phyloP scores from a whole-genome alignment of 2,888 invertebrate genomes.

The Dolichopus griseipennis region DNA sequence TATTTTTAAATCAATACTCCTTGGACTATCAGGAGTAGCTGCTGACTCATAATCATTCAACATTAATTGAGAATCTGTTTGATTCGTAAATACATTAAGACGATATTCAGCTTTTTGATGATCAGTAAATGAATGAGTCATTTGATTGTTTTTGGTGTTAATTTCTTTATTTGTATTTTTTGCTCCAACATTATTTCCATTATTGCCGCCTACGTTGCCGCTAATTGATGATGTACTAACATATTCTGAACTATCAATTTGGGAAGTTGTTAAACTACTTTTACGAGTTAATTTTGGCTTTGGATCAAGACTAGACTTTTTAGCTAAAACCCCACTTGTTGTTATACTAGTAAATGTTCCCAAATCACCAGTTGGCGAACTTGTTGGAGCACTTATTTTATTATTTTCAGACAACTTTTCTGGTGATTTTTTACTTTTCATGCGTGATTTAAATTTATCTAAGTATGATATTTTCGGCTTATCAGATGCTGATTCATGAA shows the following conservation, averaged over 20 bases:
- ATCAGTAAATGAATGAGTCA: slow-evolving; percentile 31
- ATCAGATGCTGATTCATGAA: slow-evolving; percentile 45
- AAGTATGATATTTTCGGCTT: slow-evolving; percentile 46
- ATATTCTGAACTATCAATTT: slow-evolving; percentile 57
- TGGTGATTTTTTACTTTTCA: slow-evolving; percentile 49
- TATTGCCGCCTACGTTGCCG: slow-evolving; percentile 24
- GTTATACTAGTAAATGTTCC: slow-evolving; percentile 65
- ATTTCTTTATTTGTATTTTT: not conserved
- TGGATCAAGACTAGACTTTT: slow-evolving; percentile 44
- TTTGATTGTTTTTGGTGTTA: slow-evolving; percentile 8
- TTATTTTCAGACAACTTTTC: slow-evolving; percentile 35
- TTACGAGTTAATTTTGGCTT: slow-evolving; percentile 44
- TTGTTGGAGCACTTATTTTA: slow-evolving; percentile 20
- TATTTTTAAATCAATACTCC: slow-evolving; percentile 17
- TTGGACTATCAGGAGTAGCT: slow-evolving; percentile 32
- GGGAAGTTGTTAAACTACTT: slow-evolving; percentile 60
- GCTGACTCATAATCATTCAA: not conserved
- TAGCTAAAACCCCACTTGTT: slow-evolving; percentile 59
- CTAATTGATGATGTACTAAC: slow-evolving; percentile 38
- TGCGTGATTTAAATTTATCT: slow-evolving; percentile 54
- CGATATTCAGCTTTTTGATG: slow-evolving; percentile 42
- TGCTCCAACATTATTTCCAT: not conserved
- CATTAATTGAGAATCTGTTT: slow-evolving; percentile 27
- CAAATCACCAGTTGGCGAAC: slow-evolving; percentile 36
- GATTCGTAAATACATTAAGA: slow-evolving; percentile 39